Base-by-base conservation (phyloP, 1,140 invertebrate genomes). In the Solen grandis region DNA sequence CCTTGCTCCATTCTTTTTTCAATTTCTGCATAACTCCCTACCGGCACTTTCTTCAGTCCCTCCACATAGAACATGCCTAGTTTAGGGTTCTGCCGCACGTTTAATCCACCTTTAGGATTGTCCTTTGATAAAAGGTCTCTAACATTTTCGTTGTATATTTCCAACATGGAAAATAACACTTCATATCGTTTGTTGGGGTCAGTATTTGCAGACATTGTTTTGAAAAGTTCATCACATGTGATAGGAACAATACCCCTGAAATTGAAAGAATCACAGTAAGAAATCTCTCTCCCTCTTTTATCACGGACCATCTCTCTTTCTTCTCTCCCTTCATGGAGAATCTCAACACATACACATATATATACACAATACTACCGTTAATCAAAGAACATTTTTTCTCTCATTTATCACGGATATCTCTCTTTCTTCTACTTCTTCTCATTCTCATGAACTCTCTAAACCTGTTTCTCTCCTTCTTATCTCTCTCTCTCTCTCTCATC, bases 71-170 rank as follows among this genome's bases (percentile, higher is more conserved):
- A 93, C 54, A 88, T 84, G 8, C 92, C 92, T 25, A 91, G 81
- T 81, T 89, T 91, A 25, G 92, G 91, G 65, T 92, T 91, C 82
- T 93, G 92, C 62, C 92, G 80, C 8, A 93, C 90, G 41, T 86
- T 89, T 19, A 93, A 82, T 5, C 92, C 92, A 14, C 92, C 92
- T 85, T 92, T 92, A 33, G 91, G 91, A 60, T 89, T 90, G 54
- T 91, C 90, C 83, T 91, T 90, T 14, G 88, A 87, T 14, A 93
- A 82, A 35, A 93, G 85, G 84, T 93, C 92, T 35, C 92, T 81
- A 2, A 92, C 92, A 78, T 93, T 91, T 84, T 93, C 92, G 87
- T 93, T 93, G 86, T 93, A 93, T 57, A 93, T 93, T 83, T 93
- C 92, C 82, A 93, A 82, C 92, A 93, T 93, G 33, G 92, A 93